Evolutionary conservation across 2,888 invertebrate species (phyloP).

Genomic region (Gandaritis pyraliata): DNA sequence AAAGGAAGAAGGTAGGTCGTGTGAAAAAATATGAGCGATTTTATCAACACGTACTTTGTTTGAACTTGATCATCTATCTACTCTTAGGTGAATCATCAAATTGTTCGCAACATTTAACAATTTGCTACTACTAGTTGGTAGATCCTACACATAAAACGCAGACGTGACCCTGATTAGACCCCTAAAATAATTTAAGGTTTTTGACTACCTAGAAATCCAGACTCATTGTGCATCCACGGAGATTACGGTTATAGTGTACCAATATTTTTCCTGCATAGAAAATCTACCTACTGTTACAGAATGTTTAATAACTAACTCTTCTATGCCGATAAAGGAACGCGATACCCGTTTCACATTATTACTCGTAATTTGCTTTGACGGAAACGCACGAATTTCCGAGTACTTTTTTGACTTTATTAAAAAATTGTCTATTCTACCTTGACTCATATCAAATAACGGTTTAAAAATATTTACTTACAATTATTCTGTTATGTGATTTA

Average conservation of each 20-base stretch:
- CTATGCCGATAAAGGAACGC: constrained; percentile 13
- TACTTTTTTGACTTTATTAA: constrained; percentile 11
- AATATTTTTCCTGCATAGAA: background rate
- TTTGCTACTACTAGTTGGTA: too few relatives aligned
- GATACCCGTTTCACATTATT: constrained; percentile 18
- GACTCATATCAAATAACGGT: background rate
- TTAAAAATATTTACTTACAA: background rate
- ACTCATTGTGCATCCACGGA: too few relatives aligned
- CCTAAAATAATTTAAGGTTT: too few relatives aligned
- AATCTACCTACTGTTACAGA: constrained; percentile 10
- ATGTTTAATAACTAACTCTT: constrained; percentile 23
- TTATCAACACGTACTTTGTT: background rate
- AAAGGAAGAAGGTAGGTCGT: background rate
- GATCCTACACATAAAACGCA: too few relatives aligned
- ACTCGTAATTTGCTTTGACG: constrained; percentile 20
- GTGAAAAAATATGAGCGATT: background rate
- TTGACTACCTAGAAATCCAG: too few relatives aligned
- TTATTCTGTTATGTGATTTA: too few relatives aligned
- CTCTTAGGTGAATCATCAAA: too few relatives aligned
- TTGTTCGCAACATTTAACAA: too few relatives aligned
- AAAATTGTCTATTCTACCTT: constrained; percentile 1
- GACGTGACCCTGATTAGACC: too few relatives aligned
- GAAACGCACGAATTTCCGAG: constrained; percentile 12
- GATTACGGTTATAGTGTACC: too few relatives aligned
- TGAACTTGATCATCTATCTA: background rate